phyloP scores from a whole-genome alignment of 2,797 vertebrate species.

The Sciurus carolinensis region DNA sequence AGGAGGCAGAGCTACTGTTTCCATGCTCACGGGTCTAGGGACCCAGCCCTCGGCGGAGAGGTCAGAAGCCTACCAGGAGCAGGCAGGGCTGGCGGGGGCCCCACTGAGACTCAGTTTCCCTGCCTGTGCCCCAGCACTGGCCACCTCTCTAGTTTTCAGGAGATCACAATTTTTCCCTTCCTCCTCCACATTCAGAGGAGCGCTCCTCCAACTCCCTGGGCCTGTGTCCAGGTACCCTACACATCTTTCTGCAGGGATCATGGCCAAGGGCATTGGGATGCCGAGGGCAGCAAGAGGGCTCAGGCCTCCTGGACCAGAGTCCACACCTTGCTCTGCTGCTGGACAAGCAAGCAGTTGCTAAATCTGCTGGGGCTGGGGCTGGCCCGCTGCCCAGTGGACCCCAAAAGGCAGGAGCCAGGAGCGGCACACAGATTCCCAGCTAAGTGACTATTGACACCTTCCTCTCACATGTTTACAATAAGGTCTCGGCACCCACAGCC shows the following conservation, averaged over 20 bases:
- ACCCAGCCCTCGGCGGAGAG: slow-evolving; percentile 13
- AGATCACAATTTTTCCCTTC: background rate
- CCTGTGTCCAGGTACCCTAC: background rate
- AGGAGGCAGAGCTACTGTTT: slow-evolving; percentile 52
- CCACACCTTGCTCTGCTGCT: background rate
- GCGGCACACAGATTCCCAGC: background rate
- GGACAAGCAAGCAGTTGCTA: background rate
- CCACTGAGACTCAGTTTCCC: background rate
- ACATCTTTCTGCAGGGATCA: background rate
- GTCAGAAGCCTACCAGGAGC: background rate
- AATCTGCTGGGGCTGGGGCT: background rate
- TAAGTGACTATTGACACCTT: too few relatives aligned
- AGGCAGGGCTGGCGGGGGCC: background rate
- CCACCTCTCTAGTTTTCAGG: background rate
- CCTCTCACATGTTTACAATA: background rate
- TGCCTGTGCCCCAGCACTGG: background rate
- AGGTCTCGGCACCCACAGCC: background rate
- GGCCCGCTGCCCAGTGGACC: background rate
- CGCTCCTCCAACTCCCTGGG: background rate
- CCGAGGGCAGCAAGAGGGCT: background rate
- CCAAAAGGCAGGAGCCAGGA: background rate
- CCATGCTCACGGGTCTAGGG: slow-evolving; percentile 69
- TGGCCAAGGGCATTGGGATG: background rate
- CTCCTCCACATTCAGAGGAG: background rate
- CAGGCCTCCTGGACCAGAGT: background rate